A percentile compares a stretch with the other conserved stretches of the same genome.
Evolutionary conservation across 2,797 vertebrate genomes (phyloP).

Genomic region (Cuculus canorus): DNA sequence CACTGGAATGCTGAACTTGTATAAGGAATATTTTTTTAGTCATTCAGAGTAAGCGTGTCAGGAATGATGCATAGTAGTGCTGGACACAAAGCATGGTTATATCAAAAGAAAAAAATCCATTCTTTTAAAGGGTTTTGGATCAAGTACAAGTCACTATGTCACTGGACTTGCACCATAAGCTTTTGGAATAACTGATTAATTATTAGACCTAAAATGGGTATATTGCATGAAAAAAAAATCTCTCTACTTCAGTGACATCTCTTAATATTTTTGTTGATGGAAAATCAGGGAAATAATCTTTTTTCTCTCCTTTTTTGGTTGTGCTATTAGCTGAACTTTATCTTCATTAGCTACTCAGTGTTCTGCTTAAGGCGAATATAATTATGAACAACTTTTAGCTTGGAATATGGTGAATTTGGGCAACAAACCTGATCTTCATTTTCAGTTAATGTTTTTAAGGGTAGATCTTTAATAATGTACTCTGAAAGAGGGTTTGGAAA

Average conservation of each 20-base stretch:
- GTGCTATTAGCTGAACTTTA: not conserved
- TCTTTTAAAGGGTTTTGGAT: not conserved
- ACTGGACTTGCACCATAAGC: not conserved
- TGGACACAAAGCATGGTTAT: not conserved
- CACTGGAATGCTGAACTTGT: not conserved
- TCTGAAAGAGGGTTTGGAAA: not conserved
- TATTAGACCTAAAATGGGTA: not conserved
- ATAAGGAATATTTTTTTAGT: not conserved
- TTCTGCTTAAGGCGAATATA: not conserved
- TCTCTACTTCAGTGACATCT: not conserved
- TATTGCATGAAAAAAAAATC: not conserved
- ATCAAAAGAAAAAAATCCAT: not conserved
- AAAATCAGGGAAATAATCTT: not conserved
- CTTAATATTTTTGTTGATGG: not conserved
- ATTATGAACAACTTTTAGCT: not conserved
- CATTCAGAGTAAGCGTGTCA: not conserved
- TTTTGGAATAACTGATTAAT: not conserved
- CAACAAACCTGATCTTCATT: not conserved
- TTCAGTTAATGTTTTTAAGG: not conserved
- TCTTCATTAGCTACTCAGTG: not conserved
- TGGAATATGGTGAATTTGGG: not conserved
- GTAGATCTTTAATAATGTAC: not conserved
- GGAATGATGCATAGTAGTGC: not conserved
- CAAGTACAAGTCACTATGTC: not conserved
- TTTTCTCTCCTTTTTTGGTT: not conserved